A percentile compares a stretch with the other conserved stretches of the same genome.
These are phyloP conservation scores for Platysteira castanea DNA, from an alignment of 2,113 vertebrate species.

Conservation along the genomic window DNA sequence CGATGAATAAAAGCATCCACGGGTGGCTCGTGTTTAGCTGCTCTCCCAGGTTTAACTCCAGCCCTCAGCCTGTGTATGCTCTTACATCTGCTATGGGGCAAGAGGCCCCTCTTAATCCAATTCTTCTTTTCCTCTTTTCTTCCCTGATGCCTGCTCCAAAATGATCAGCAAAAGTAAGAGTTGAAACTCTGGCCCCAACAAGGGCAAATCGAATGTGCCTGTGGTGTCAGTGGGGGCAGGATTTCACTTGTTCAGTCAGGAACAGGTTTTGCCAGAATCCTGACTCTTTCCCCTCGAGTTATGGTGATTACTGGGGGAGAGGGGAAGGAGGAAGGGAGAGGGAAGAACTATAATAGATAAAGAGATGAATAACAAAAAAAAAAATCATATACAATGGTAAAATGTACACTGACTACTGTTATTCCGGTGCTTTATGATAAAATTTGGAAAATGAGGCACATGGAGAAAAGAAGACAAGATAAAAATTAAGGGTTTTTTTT, in stretches of 20 bases:
- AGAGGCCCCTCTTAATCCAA: background rate
- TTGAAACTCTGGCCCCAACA: background rate
- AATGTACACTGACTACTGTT: background rate
- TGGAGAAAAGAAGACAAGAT: background rate
- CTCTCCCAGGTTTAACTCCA: background rate
- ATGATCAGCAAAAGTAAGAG: background rate
- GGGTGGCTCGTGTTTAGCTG: background rate
- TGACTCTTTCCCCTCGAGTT: constrained; percentile 24
- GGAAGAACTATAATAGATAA: background rate
- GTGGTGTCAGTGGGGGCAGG: background rate
- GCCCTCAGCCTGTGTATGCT: background rate
- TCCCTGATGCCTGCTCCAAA: background rate
- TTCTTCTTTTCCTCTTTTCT: background rate
- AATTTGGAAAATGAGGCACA: background rate
- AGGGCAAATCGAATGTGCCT: background rate
- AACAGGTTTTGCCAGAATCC: constrained; percentile 53
- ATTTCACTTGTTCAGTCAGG: constrained; percentile 21
- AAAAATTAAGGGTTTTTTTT: background rate
- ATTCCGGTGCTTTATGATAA: background rate
- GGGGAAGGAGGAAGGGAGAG: background rate
- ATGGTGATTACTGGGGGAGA: background rate
- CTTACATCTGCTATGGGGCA: background rate
- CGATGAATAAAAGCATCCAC: accelerated
- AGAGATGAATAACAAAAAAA: background rate
- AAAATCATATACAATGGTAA: background rate